Base-by-base conservation (phyloP, 2,888 invertebrate genomes). In the Leucophora obtusa region DNA sequence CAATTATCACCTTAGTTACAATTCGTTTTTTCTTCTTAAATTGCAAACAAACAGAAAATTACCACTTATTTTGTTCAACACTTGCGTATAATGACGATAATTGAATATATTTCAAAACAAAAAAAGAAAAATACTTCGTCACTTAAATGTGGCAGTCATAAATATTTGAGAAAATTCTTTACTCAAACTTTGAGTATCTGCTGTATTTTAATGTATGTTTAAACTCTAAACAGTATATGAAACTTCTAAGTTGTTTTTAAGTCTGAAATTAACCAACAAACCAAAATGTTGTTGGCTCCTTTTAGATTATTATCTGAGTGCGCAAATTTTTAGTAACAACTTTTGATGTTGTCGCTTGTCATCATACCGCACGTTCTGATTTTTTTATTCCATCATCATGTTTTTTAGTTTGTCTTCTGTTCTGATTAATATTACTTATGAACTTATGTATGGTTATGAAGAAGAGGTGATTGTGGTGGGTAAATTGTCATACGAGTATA, bases 281-380 rank as follows among this genome's bases (percentile, higher is more conserved):
- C 28, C 21, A 72, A 69, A 76, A 81, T 72, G 72, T 69, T 77
- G 70, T 70, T 77, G 76, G 73, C 81, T 81, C 77, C 81, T 81
- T 77, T 59, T 70, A 77, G 81, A 81, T 81, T 74, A 54, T 74
- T 77, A 81, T 77, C 81, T 56, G 60, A 77, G 74, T 77, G 70
- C 81, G 65, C 73, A 77, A 77, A 81, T 70, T 77, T 81, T 81
- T 65, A 66, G 66, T 77, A 81, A 81, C 81, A 81, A 81, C 81
- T 77, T 76, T 81, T 81, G 73, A 81, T 81, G 81, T 77, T 81
- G 81, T 81, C 77, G 81, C 73, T 62, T 81, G 73, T 74, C 81
- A 81, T 77, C 81, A 71, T 77, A 77, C 77, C 81, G 77, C 81
- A 81, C 73, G 77, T 77, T 77, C 66, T 65, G 70, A 58, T 77